phyloP scores from a whole-genome alignment of 2,113 vertebrate genomes.

The human (Homo sapiens) region GRCh38 chr14:84027501-84028000 shows the following conservation, averaged over 20 bases:
- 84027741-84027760: background rate
- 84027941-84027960: background rate
- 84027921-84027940: background rate
- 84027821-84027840: background rate
- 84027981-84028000: background rate
- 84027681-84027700: conserved; percentile 25
- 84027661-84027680: conserved; percentile 28
- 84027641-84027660: background rate
- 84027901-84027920: background rate
- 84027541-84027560: conserved; percentile 72
- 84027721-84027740: background rate
- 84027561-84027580: conserved; percentile 69
- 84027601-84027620: conserved; percentile 61
- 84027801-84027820: background rate
- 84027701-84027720: conserved; percentile 21
- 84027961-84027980: background rate
- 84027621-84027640: conserved; percentile 50
- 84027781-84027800: background rate
- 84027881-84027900: accelerated
- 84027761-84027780: background rate
- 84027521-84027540: conserved; percentile 46
- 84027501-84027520: conserved; percentile 46
- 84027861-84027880: background rate
- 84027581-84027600: conserved; percentile 65
- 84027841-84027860: background rate